Evolutionary conservation across 2,797 vertebrate species (phyloP).

Genomic region (Halcyon badia): DNA sequence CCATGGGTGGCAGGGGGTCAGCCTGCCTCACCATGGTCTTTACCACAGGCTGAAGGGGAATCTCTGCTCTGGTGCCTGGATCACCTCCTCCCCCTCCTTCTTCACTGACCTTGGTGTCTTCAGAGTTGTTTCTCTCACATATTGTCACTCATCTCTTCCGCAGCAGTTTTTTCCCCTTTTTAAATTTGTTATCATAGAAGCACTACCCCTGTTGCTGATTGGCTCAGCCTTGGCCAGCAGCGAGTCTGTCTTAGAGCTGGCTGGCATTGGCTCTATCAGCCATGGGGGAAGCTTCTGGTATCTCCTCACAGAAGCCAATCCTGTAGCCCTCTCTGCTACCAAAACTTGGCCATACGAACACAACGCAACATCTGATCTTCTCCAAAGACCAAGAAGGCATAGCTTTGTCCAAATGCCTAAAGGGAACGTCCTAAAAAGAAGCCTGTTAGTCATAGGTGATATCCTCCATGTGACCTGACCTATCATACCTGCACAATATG

Average conservation of each 20-base stretch:
- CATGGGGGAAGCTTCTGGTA: too few species aligned
- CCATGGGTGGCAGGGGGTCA: too few species aligned
- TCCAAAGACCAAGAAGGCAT: neutral
- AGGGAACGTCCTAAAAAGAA: neutral
- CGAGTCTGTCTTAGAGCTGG: too few species aligned
- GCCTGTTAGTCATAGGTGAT: neutral
- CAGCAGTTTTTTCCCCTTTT: neutral
- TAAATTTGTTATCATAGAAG: neutral
- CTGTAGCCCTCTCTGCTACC: neutral
- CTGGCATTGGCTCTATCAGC: too few species aligned
- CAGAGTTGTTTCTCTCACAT: neutral
- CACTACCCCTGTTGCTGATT: neutral
- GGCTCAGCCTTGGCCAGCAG: neutral
- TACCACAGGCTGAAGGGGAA: too few species aligned
- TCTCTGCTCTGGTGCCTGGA: too few species aligned
- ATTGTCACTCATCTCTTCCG: neutral
- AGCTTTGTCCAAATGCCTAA: neutral
- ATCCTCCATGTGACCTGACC: neutral
- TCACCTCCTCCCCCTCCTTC: too few species aligned
- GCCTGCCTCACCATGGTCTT: too few species aligned
- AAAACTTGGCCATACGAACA: neutral
- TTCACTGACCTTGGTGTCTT: neutral
- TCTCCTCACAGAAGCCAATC: too few species aligned
- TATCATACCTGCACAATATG: too few species aligned
- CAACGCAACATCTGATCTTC: neutral